Evolutionary conservation across 37 sponge, comb jelly and placozoan genomes (phyloP).

Genomic region (Beroe ovata): DNA sequence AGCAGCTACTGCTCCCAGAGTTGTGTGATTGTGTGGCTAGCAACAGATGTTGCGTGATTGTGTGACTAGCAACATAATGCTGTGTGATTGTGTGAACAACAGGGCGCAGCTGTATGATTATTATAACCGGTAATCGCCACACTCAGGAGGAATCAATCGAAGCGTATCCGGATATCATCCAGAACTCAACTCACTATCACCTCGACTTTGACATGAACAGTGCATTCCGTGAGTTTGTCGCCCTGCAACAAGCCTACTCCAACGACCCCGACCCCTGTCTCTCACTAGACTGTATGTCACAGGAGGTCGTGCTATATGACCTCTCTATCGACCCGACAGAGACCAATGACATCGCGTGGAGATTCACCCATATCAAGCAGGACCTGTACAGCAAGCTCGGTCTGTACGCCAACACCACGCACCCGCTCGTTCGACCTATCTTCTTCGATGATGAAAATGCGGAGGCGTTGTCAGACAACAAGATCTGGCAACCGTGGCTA

Average conservation of each 20-base stretch:
- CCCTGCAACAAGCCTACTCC: background rate
- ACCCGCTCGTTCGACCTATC: background rate
- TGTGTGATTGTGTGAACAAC: too few relatives aligned
- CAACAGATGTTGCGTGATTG: too few relatives aligned
- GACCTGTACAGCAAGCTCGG: background rate
- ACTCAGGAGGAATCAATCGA: background rate
- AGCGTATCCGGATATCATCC: background rate
- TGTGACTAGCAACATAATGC: too few relatives aligned
- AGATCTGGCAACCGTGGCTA: constrained; percentile 18
- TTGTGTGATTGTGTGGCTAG: too few relatives aligned
- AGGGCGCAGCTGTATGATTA: too few relatives aligned
- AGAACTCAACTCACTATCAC: constrained; percentile 11
- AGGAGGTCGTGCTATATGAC: background rate
- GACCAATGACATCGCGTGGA: background rate
- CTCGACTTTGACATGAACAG: background rate
- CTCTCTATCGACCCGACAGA: constrained; percentile 15
- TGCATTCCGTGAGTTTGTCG: background rate
- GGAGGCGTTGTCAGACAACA: background rate
- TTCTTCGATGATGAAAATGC: constrained; percentile 37
- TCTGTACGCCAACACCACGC: background rate
- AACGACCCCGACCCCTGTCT: background rate
- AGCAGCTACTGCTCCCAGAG: too few relatives aligned
- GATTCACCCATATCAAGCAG: background rate
- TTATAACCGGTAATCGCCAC: too few relatives aligned
- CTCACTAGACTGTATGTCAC: constrained; percentile 33